Evolutionary conservation across 2,113 vertebrate species (phyloP).

Genomic region (Phocoena sinus): DNA sequence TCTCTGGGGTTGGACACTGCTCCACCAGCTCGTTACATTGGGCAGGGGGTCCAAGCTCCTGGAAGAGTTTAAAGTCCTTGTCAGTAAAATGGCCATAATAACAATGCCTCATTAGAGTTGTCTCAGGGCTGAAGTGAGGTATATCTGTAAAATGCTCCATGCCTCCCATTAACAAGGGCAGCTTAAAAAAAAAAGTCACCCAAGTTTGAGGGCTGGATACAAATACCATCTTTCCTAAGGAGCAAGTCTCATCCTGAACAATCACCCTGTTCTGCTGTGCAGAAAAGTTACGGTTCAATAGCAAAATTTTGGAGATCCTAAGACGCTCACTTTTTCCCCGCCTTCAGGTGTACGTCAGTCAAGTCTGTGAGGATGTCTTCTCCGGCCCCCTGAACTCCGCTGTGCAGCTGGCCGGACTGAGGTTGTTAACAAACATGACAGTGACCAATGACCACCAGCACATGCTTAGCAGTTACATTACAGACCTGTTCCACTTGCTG

Average conservation of each 20-base stretch:
- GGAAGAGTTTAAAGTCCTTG: background rate
- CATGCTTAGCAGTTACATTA: slow-evolving; percentile 81
- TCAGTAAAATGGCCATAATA: background rate
- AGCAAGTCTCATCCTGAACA: background rate
- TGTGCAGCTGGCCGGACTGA: slow-evolving; percentile 90
- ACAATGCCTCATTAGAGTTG: background rate
- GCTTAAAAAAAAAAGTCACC: background rate
- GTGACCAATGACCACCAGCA: slow-evolving; percentile 90
- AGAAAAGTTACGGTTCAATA: background rate
- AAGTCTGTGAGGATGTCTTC: slow-evolving; percentile 85
- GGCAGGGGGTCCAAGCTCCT: background rate
- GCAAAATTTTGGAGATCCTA: background rate
- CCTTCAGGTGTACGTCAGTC: slow-evolving; percentile 85
- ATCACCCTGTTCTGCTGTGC: too few relatives aligned
- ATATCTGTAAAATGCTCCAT: background rate
- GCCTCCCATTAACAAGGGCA: background rate
- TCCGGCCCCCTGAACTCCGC: slow-evolving; percentile 90
- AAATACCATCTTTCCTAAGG: background rate
- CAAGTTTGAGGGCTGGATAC: background rate
- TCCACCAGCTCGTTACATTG: background rate
- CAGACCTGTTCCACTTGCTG: slow-evolving; percentile 86
- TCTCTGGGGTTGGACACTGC: background rate
- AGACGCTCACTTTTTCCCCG: background rate
- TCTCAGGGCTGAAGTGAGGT: background rate
- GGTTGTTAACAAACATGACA: slow-evolving; percentile 93